Evolutionary conservation across 2,888 invertebrate genomes (phyloP), one percentile per base, ranked within the genome.

Genomic region (Brachynemurus nebulosus): DNA sequence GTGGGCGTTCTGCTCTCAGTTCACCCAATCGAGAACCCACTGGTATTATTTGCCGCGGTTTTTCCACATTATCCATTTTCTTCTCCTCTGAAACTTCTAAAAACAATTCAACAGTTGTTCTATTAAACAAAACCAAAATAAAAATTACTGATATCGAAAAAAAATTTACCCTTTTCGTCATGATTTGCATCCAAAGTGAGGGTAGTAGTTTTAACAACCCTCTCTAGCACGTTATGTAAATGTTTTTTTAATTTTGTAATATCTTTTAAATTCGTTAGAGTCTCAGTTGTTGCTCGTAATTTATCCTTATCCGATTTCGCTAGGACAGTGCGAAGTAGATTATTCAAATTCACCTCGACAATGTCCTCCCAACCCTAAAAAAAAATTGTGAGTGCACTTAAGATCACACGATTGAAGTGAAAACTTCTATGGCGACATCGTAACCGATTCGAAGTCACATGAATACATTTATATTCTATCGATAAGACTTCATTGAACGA

Each of bases 331-430:
- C 78, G 70, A 20, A 83, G 59, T 30, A 86, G 64, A 55, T 76
- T 76, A 11, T 74, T 71, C 35, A 84, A 60, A 0, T 76, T 70
- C 46, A 77, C 75, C 51, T 82, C 78, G 2, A 78, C 74, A 3
- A 76, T 69, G 61, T 86, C 86, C 59, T 86, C 85, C 86, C 86
- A 86, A 55, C 80, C 80, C 85, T 86, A 55, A 40, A 62, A 59
- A 44, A 21, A 37, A 33, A 16, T 9, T 9, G 9, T 23, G 6
- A 9, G 6, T 23, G 9, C 9, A 6, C 6, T 23, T 7, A 23
- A 23, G n/a, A n/a, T n/a, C n/a, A n/a, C n/a, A n/a, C n/a, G n/a
- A n/a, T n/a, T n/a, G n/a, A n/a, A n/a, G n/a, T n/a, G n/a, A n/a
- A n/a, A n/a, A n/a, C n/a, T n/a, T n/a, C n/a, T n/a, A n/a, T n/a